Evolutionary conservation across 2,797 vertebrate species (phyloP).

Genomic region (Psittacula echo): DNA sequence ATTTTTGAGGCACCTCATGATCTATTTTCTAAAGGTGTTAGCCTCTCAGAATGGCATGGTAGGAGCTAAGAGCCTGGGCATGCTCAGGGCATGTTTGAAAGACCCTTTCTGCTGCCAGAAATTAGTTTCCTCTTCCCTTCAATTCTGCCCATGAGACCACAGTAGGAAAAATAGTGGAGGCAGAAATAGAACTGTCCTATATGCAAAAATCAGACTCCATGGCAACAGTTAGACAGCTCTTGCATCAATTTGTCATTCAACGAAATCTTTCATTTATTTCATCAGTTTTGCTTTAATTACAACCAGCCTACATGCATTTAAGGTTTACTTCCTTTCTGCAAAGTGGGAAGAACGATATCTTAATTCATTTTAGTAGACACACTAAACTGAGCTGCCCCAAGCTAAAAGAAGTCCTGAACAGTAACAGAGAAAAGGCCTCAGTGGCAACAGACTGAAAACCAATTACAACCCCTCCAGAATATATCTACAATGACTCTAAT

Average conservation of each 20-base stretch:
- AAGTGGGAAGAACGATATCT: background rate
- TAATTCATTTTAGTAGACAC: background rate
- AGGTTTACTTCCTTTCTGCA: background rate
- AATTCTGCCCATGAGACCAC: background rate
- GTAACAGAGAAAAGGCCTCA: background rate
- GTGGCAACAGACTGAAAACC: background rate
- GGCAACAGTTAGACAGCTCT: conserved; percentile 1
- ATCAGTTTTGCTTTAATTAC: background rate
- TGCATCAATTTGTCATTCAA: background rate
- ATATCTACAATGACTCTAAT: background rate
- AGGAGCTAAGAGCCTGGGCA: background rate
- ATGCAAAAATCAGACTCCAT: conserved; percentile 25
- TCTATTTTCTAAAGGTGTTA: background rate
- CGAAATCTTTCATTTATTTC: background rate
- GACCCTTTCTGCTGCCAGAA: background rate
- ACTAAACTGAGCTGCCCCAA: background rate
- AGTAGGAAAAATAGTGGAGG: background rate
- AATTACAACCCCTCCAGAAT: background rate
- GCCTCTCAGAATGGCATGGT: background rate
- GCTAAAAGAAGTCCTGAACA: background rate
- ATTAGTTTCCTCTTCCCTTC: background rate
- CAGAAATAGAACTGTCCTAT: conserved; percentile 13
- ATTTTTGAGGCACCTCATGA: background rate
- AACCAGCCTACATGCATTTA: background rate
- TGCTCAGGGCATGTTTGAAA: background rate